A percentile compares a stretch with the other conserved stretches of the same genome.
Evolutionary conservation across 1,140 invertebrate genomes (phyloP).

Genomic region (Drosophila nannoptera): DNA sequence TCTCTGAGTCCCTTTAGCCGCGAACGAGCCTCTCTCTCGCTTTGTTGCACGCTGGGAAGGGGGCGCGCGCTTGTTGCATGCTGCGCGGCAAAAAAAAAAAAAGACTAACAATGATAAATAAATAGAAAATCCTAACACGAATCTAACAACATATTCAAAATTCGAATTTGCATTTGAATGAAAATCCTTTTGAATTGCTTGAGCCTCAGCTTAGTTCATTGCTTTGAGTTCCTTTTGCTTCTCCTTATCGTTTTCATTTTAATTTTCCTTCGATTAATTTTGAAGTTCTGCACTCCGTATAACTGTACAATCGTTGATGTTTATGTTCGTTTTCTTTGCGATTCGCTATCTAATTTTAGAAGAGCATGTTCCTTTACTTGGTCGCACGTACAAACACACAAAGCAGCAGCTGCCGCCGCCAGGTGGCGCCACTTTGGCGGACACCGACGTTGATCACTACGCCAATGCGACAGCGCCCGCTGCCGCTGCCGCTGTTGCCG

Average conservation of each 20-base stretch:
- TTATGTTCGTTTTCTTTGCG: slow-evolving; percentile 55
- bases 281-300: not conserved
- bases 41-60: slow-evolving; percentile 48
- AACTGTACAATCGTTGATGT: slow-evolving; percentile 45
- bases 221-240: slow-evolving; percentile 15
- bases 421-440: slow-evolving; percentile 28
- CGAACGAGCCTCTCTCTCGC: slow-evolving; percentile 29
- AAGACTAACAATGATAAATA: not conserved
- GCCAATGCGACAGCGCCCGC: no score
- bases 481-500: no score
- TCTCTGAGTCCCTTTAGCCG: slow-evolving; percentile 10
- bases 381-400: slow-evolving; percentile 79
- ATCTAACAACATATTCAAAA: slow-evolving; percentile 1
- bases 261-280: not conserved
- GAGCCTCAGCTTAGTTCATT: not conserved
- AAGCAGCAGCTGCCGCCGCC: slow-evolving; percentile 47
- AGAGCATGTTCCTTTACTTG: slow-evolving; percentile 83
- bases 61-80: slow-evolving; percentile 23
- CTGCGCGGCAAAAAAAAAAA: not conserved
- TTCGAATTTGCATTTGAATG: slow-evolving; percentile 3
- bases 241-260: slow-evolving; percentile 2
- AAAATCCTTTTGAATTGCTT: slow-evolving; percentile 7
- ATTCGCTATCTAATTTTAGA: slow-evolving; percentile 80
- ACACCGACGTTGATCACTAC: slow-evolving; percentile 39
- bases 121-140: not conserved